Evolutionary conservation across 2,888 invertebrate genomes (phyloP), one percentile per base, ranked within the genome.

Genomic region (Drosophila antonietae): DNA sequence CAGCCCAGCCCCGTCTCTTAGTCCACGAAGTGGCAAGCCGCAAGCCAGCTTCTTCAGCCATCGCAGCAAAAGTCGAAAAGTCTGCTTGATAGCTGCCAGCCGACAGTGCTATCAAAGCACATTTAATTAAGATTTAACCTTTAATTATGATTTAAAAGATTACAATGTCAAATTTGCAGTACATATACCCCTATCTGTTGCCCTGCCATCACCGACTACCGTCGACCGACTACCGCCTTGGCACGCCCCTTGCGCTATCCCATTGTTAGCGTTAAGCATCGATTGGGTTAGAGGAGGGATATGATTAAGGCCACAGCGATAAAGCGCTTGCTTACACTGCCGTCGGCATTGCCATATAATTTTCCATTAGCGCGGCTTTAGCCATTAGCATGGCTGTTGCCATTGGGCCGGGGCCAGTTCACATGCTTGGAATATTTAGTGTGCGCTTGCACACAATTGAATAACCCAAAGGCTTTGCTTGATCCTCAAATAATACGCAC

Each of bases 141-240:
- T 84, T 81, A 86, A 81, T 83, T 81, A 87, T 87, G 80, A 80
- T 87, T 83, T 76, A 81, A 76, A 73, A 75, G 81, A 84, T 86
- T 87, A 81, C 57, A 69, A 68, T 75, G 80, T 81, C 80, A 78
- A 76, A 76, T 69, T 74, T 75, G 60, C 63, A 68, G 57, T 20
- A 18, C 28, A 4, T 14, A 14, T 55, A 46, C 28, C 35, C 35
- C 46, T 33, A 37, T 33, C 35, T 37, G 44, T 33, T 33, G 52
- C 52, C 37, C 23, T 28, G 3, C 6, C 28, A 28, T 0, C n/a
- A n/a, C n/a, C n/a, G n/a, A 28, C 6, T 0, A 6, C 28, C 23
- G 28, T 0, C 28, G 1, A 4, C 23, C 23, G 4, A 23, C 23
- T 23, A 23, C 23, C 20, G 20, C 20, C 20, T 23, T 4, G 23